Conservation (phyloP, 2,113 vertebrate species). For the Chaetops frenatus region DNA sequence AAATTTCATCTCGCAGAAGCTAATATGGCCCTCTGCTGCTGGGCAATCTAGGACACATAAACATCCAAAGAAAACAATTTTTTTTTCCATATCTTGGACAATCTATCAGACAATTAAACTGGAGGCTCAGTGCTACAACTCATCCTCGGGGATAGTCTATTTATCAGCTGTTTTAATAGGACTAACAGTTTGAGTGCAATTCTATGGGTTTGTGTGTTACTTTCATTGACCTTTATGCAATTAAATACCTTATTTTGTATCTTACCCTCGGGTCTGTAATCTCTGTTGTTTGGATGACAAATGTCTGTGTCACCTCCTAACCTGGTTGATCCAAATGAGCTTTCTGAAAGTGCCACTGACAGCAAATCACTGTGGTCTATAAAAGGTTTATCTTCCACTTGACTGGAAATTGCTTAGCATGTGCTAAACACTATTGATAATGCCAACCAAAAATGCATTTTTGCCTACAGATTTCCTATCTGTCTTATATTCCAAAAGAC, state of each 20-base stretch:
- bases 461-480: not conserved
- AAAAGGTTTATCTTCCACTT: not conserved
- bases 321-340: not conserved
- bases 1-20: not conserved
- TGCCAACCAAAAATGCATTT: not conserved
- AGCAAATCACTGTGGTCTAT: not conserved
- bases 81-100: not conserved
- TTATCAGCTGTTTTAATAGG: not conserved
- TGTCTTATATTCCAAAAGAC: not conserved
- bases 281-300: not conserved
- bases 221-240: not conserved
- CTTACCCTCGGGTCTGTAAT: not conserved
- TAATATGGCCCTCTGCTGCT: not conserved
- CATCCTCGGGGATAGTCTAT: not conserved
- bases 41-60: not conserved
- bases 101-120: not conserved
- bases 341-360: not conserved
- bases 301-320: not conserved
- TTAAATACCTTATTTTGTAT: not conserved
- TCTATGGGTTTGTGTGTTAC: not conserved
- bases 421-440: not conserved
- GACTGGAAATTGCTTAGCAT: not conserved
- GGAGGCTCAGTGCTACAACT: not conserved
- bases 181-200: not conserved
- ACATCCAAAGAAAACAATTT: accelerated